Percentiles rank a stretch among this genome's conserved stretches.
Conservation (phyloP, 37 sponge, comb jelly and placozoan genomes). For the Beroe forskalii region DNA sequence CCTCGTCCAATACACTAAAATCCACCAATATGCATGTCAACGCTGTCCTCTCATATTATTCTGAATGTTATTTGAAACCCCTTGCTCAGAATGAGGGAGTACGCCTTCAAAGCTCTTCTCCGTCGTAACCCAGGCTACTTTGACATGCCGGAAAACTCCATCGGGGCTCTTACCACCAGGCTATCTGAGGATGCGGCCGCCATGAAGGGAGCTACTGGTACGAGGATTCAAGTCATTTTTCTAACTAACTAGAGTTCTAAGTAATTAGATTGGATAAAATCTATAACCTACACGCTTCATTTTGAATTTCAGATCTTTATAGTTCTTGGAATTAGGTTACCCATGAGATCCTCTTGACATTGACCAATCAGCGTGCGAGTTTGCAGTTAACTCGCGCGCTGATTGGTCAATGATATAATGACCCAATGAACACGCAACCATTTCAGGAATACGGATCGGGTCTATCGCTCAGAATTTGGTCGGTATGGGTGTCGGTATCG, state of each 20-base stretch:
- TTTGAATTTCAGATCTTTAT: too few species aligned
- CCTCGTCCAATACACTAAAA: too few species aligned
- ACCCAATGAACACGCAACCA: too few species aligned
- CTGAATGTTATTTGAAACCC: too few species aligned
- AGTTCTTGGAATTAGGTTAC: too few species aligned
- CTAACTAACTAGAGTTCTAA: not conserved
- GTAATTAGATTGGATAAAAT: not conserved
- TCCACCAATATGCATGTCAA: too few species aligned
- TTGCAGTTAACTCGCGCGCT: too few species aligned
- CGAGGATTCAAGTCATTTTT: not conserved
- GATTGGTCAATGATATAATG: too few species aligned
- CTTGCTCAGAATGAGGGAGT: not conserved
- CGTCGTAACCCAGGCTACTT: conserved; percentile 78
- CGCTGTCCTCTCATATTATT: too few species aligned
- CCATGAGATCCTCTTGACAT: not conserved
- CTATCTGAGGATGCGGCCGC: conserved; percentile 80
- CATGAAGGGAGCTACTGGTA: conserved; percentile 76
- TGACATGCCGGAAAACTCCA: conserved; percentile 79
- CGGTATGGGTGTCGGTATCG: conserved; percentile 7
- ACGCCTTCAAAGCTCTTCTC: conserved; percentile 2
- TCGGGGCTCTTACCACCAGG: conserved; percentile 81
- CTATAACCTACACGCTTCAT: too few species aligned
- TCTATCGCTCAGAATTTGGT: not conserved
- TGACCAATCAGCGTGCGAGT: too few species aligned
- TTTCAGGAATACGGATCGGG: not conserved